phyloP scores from a whole-genome alignment of 2,797 vertebrate genomes.

The Bryconaethiops microstoma region DNA sequence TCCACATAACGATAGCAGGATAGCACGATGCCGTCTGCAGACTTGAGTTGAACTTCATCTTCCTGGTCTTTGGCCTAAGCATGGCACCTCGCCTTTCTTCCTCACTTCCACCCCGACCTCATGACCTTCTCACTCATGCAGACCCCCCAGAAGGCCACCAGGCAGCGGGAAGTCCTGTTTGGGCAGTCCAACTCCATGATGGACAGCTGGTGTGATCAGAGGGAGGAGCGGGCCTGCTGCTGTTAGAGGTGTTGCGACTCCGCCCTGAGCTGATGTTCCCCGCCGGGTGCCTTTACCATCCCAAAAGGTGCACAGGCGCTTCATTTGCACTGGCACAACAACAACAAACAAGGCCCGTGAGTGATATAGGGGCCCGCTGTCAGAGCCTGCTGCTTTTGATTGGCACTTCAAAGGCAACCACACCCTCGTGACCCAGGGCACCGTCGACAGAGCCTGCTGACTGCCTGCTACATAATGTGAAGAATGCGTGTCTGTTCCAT shows the following conservation, averaged over 20 bases:
- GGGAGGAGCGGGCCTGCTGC: constrained; percentile 53
- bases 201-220: constrained; percentile 72
- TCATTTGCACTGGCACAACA: constrained; percentile 57
- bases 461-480: constrained; percentile 27
- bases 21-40: no score
- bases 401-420: constrained; percentile 58
- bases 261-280: constrained; percentile 44
- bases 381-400: constrained; percentile 61
- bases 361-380: constrained; percentile 59
- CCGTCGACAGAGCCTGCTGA: constrained; percentile 14
- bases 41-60: neutral
- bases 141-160: constrained; percentile 65
- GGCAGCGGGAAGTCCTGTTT: constrained; percentile 69
- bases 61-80: neutral
- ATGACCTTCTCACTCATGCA: constrained; percentile 72
- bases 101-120: constrained; percentile 25
- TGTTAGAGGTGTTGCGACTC: constrained; percentile 45
- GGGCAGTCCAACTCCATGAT: constrained; percentile 52
- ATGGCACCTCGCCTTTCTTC: constrained; percentile 19
- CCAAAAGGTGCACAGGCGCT: constrained; percentile 58
- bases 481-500: constrained; percentile 22
- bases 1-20: no score
- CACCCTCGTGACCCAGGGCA: constrained; percentile 42
- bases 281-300: constrained; percentile 39
- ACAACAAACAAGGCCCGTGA: constrained; percentile 57